These are phyloP conservation scores for Anas bahamensis DNA, from an alignment of 2,797 vertebrate genomes.

Conservation along the genomic window DNA sequence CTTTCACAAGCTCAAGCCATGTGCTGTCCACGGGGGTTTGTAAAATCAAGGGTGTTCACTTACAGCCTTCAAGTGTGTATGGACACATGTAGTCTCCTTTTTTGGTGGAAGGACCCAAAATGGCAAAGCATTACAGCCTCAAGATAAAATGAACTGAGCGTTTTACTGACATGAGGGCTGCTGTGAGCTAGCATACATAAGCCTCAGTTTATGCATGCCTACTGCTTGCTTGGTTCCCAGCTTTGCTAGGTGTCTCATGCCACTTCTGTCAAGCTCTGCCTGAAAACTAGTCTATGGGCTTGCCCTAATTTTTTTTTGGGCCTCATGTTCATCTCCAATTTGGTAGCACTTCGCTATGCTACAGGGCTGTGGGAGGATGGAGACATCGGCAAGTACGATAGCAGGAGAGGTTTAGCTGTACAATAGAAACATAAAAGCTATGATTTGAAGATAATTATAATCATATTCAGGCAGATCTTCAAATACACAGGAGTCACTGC, in stretches of 20 bases:
- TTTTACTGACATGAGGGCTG: neutral
- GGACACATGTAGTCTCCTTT: neutral
- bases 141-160: neutral
- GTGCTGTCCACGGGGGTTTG: neutral
- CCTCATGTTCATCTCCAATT: neutral
- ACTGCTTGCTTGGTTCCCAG: neutral
- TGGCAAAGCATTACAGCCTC: neutral
- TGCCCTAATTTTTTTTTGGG: neutral
- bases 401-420: neutral
- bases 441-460: neutral
- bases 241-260: neutral
- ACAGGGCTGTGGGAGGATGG: neutral
- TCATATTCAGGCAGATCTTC: neutral
- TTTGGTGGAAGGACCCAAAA: neutral
- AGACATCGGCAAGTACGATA: neutral
- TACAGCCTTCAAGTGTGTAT: neutral
- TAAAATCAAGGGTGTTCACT: neutral
- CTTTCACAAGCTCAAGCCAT: conserved; percentile 29
- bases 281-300: neutral
- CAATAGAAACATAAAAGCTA: neutral
- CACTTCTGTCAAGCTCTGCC: neutral
- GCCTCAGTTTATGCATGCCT: neutral
- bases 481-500: neutral
- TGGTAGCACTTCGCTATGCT: neutral
- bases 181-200: neutral